Conservation (phyloP, 1,140 invertebrate species). For the Hyles euphorbiae region DNA sequence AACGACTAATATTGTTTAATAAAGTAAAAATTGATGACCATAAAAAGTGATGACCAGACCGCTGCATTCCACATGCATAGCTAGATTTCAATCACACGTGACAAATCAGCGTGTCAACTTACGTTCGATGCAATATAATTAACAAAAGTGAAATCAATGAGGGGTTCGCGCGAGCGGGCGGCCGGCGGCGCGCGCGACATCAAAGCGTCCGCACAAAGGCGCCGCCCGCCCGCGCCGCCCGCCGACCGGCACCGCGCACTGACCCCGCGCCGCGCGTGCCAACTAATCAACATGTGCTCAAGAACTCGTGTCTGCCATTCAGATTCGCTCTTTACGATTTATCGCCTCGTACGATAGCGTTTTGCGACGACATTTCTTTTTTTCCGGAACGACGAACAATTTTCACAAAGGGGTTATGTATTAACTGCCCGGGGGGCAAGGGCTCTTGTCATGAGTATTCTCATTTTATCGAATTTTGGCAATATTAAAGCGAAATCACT, state of each 20-base stretch:
- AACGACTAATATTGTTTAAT: too few species aligned
- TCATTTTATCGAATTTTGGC: too few species aligned
- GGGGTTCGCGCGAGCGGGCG: conserved; percentile 17
- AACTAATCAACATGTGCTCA: conserved; percentile 24
- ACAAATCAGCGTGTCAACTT: conserved; percentile 16
- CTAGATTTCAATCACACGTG: background rate
- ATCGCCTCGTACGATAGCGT: too few species aligned
- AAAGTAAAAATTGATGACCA: too few species aligned
- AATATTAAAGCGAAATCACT: too few species aligned
- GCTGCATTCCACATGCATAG: background rate
- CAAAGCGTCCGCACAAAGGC: conserved; percentile 31
- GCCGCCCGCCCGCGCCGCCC: conserved; percentile 13
- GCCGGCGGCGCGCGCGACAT: conserved; percentile 24
- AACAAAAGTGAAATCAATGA: conserved; percentile 34
- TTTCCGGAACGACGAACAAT: too few species aligned
- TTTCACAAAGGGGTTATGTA: too few species aligned
- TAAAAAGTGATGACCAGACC: background rate
- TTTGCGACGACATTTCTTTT: too few species aligned
- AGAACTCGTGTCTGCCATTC: conserved; percentile 9
- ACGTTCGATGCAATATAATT: conserved; percentile 21
- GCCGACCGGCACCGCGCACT: background rate
- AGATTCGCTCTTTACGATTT: background rate
- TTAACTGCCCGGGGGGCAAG: too few species aligned
- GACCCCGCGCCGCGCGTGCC: conserved; percentile 13
- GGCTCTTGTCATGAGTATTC: too few species aligned